phyloP scores from a whole-genome alignment of 2,888 invertebrate genomes.

The Ennomos fuscantarius region DNA sequence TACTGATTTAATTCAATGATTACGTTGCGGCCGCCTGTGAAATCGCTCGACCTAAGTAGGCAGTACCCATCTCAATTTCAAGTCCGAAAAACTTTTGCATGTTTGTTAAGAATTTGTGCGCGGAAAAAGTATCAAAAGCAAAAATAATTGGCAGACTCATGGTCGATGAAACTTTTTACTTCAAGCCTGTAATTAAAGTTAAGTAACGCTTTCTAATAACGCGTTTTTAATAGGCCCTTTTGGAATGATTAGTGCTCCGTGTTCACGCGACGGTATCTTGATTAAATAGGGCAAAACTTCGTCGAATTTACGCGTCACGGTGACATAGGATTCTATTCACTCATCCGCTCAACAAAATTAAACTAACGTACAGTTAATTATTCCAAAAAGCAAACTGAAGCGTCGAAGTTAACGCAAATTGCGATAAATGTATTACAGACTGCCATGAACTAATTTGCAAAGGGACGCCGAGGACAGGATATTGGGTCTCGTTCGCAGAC shows the following conservation, averaged over 20 bases:
- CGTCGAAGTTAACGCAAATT: constrained; percentile 29
- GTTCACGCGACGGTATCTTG: constrained; percentile 4
- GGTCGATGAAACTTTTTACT: constrained; percentile 1
- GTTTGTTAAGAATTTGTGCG: neutral
- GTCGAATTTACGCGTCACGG: constrained; percentile 6
- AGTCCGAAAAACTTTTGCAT: constrained; percentile 3
- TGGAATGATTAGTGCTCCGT: constrained; percentile 1
- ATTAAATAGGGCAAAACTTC: constrained; percentile 2
- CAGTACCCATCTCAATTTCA: constrained; percentile 13
- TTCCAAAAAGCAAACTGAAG: constrained; percentile 16
- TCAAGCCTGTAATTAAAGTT: constrained; percentile 5
- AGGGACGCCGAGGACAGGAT: constrained; percentile 34
- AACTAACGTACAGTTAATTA: constrained; percentile 20
- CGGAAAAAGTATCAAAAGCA: neutral
- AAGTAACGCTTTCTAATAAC: constrained; percentile 9
- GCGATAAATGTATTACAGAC: constrained; percentile 36
- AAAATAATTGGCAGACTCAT: constrained; percentile 1
- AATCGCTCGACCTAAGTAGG: constrained; percentile 29
- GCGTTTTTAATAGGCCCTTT: constrained; percentile 5
- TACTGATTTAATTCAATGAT: constrained; percentile 74
- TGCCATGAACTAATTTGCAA: constrained; percentile 40
- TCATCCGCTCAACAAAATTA: constrained; percentile 9
- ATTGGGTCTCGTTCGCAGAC: constrained; percentile 29
- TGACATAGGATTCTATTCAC: constrained; percentile 8
- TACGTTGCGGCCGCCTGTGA: constrained; percentile 44